Percentiles rank a stretch among this genome's conserved stretches.
phyloP scores from a whole-genome alignment of 2,113 vertebrate species.

The Symphodus melops region DNA sequence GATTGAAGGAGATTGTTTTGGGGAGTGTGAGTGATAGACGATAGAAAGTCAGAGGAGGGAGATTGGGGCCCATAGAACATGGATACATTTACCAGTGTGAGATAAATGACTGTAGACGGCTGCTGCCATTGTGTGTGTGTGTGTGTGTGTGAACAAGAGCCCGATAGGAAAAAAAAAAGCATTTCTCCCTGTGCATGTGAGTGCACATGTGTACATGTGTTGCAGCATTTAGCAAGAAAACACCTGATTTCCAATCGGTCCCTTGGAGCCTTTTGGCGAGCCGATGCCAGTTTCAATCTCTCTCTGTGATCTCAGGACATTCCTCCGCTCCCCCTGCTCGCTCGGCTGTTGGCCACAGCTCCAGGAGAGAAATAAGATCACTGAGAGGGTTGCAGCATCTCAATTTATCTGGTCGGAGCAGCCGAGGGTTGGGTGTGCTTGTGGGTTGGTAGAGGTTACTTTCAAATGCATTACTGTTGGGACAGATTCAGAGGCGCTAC shows the following conservation, averaged over 20 bases:
- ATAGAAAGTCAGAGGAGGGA: conserved; percentile 66
- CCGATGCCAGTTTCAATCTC: conserved; percentile 75
- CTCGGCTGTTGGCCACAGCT: conserved; percentile 54
- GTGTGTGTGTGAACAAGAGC: background rate
- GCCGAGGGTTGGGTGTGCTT: conserved; percentile 10
- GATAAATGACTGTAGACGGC: conserved; percentile 74
- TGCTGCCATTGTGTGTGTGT: conserved; percentile 30
- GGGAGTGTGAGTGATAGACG: conserved; percentile 68
- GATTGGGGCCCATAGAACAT: conserved; percentile 67
- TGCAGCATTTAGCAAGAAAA: conserved; percentile 48
- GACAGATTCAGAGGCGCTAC: conserved; percentile 54
- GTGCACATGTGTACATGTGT: conserved; percentile 32
- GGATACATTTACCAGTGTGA: conserved; percentile 73
- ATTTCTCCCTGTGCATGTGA: conserved; percentile 3
- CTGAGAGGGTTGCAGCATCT: conserved; percentile 64
- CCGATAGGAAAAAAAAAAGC: conserved; percentile 5
- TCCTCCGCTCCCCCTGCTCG: conserved; percentile 36
- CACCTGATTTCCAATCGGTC: conserved; percentile 69
- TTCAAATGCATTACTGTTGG: conserved; percentile 71
- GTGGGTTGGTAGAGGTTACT: conserved; percentile 39
- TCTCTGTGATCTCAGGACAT: conserved; percentile 63
- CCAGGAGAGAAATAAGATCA: conserved; percentile 66
- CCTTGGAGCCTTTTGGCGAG: conserved; percentile 54
- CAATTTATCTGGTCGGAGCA: conserved; percentile 65
- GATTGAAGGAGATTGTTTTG: conserved; percentile 80